Conservation (phyloP, 2,113 vertebrate species). For the Epinephelus fuscoguttatus region DNA sequence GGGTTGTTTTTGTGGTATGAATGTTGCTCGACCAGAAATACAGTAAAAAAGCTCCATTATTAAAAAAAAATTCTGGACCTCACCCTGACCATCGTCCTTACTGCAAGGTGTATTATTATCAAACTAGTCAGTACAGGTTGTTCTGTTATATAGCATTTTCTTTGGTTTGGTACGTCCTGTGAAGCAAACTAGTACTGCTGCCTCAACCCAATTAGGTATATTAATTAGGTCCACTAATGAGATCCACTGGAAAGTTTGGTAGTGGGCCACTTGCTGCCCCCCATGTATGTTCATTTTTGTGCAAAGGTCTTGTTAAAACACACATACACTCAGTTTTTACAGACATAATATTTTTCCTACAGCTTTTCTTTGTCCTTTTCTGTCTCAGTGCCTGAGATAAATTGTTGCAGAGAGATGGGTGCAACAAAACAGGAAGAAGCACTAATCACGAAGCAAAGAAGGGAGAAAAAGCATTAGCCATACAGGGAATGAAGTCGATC, state of each 20-base stretch:
- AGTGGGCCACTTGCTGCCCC: no score
- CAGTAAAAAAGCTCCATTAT: no score
- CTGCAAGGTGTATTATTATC: background rate
- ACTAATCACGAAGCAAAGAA: constrained; percentile 32
- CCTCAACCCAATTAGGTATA: background rate
- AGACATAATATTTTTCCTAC: background rate
- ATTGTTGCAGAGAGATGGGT: constrained; percentile 29
- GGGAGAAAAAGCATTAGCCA: constrained; percentile 44
- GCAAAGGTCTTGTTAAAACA: background rate
- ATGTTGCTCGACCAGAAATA: no score
- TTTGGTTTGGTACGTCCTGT: background rate
- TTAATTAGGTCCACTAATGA: no score
- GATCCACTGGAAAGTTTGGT: no score
- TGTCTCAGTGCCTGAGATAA: constrained; percentile 16
- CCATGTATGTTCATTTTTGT: background rate
- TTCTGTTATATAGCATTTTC: background rate
- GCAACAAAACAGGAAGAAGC: constrained; percentile 37
- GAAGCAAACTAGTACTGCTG: background rate
- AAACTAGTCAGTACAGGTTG: background rate
- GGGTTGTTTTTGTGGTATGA: no score
- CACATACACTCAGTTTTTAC: background rate
- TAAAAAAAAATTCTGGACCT: no score
- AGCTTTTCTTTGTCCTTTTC: constrained; percentile 7
- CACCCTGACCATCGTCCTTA: background rate
- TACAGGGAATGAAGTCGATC: constrained; percentile 61